Base-by-base conservation (phyloP, 2,113 vertebrate species). In the Glaucomys volans region DNA sequence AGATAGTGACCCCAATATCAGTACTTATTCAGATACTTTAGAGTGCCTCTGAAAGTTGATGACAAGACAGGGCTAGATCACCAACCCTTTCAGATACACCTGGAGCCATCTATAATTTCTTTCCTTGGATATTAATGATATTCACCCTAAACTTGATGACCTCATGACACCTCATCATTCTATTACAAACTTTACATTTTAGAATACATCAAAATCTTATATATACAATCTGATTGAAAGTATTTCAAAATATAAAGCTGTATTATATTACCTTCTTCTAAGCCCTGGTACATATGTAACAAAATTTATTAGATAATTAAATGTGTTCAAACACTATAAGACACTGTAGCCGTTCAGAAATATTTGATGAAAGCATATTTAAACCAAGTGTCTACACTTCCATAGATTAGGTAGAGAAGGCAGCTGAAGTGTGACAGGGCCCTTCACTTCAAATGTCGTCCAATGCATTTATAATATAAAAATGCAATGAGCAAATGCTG, bases 21-120 rank as follows among this genome's bases (percentile, higher is more conserved):
- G 74, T 50, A 37, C 76, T 95, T 96, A 75, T 47, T 89, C 86
- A 97, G 94, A 96, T 90, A 87, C 67, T 80, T 28, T 62, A 47
- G 86, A 97, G 95, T 96, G 86, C 75, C 82, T 95, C 93, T 97
- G 91, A 95, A 97, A 87, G 79, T 71, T 96, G 87, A 59, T 95
- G 95, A 94, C 86, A 96, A 97, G 89, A 62, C 37, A 24, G 28
- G 77, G 69, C 50, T 42, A 94, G 79, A 94, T 89, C 66, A 90
- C 52, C 35, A 35, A n/a, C 8, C 54, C 24, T 64, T 91, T 93
- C 32, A 79, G 94, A 71, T 35, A 64, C 20, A 37, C 71, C 1
- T 62, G 40, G 30, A 66, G 11, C 9, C 52, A 75, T 72, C 62
- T 91, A 66, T 93, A 79, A 89, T 87, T 74, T 93, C 89, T 96